Evolutionary conservation across 2,888 invertebrate genomes (phyloP).

Genomic region (Drosophila ezoana): DNA sequence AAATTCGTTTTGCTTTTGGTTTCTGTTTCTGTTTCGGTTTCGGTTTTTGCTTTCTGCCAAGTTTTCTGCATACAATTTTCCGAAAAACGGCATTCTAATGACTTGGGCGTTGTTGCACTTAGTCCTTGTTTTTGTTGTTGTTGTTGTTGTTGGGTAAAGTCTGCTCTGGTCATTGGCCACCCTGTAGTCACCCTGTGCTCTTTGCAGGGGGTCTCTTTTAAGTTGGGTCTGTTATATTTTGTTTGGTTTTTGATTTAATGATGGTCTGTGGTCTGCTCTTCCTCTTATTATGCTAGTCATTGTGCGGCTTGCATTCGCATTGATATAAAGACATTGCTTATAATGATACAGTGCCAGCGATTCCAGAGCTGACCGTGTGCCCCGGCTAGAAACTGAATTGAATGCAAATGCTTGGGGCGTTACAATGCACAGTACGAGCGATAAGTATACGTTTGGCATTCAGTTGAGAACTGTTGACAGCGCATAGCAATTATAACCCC

Average conservation of each 20-base stretch:
- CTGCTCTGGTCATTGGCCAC: conserved; percentile 30
- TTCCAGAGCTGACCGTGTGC: conserved; percentile 5
- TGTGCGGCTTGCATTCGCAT: conserved; percentile 21
- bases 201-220: conserved; percentile 5
- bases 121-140: conserved; percentile 12
- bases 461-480: conserved; percentile 15
- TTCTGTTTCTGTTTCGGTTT: conserved; percentile 35
- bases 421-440: conserved; percentile 13
- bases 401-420: conserved; percentile 19
- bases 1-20: conserved; percentile 75
- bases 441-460: conserved; percentile 30
- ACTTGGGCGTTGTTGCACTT: conserved; percentile 72
- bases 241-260: conserved; percentile 72
- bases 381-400: background rate
- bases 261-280: conserved; percentile 37
- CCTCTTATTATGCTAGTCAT: conserved; percentile 23
- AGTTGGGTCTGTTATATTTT: conserved; percentile 49
- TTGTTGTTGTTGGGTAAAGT: conserved; percentile 3
- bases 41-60: conserved; percentile 41
- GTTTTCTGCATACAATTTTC: conserved; percentile 68
- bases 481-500: conserved; percentile 19
- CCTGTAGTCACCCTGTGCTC: conserved; percentile 25
- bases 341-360: conserved; percentile 49
- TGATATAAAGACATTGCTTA: conserved; percentile 57
- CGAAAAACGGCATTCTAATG: conserved; percentile 75